These are phyloP conservation scores for Nineta flava DNA, from an alignment of 2,888 invertebrate genomes.

Conservation along the genomic window DNA sequence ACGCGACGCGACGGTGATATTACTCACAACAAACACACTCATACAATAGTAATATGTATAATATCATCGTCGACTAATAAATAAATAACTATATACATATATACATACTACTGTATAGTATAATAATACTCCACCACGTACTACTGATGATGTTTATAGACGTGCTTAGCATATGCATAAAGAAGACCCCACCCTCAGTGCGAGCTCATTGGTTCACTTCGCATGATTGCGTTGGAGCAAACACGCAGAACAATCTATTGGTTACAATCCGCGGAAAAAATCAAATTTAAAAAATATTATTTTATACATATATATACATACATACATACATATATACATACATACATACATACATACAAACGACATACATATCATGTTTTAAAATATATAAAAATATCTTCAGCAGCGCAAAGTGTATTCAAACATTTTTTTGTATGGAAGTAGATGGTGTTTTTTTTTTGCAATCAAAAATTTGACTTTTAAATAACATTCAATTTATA, in stretches of 20 bases:
- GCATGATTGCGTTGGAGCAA: slow-evolving; percentile 5
- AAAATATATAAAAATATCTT: neutral
- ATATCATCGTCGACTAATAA: too few species aligned
- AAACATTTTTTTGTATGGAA: too few species aligned
- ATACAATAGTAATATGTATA: too few species aligned
- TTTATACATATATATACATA: neutral
- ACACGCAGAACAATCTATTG: slow-evolving; percentile 5
- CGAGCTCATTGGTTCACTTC: slow-evolving; percentile 6
- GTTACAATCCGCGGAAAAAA: slow-evolving; percentile 4
- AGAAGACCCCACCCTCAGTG: slow-evolving; percentile 6
- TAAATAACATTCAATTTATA: neutral
- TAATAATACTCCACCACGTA: too few species aligned
- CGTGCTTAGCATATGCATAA: slow-evolving; percentile 8
- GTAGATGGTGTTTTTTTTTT: too few species aligned
- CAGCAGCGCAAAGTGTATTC: too few species aligned
- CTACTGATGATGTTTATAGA: neutral
- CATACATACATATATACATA: neutral
- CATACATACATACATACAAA: neutral
- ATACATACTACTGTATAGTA: too few species aligned
- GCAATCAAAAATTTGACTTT: too few species aligned
- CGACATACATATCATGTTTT: neutral
- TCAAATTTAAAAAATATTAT: slow-evolving; percentile 4
- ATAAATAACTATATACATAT: too few species aligned
- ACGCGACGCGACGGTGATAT: too few species aligned
- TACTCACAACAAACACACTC: too few species aligned